Base-by-base conservation (phyloP, 2,888 invertebrate species). In the Athalia cordata region DNA sequence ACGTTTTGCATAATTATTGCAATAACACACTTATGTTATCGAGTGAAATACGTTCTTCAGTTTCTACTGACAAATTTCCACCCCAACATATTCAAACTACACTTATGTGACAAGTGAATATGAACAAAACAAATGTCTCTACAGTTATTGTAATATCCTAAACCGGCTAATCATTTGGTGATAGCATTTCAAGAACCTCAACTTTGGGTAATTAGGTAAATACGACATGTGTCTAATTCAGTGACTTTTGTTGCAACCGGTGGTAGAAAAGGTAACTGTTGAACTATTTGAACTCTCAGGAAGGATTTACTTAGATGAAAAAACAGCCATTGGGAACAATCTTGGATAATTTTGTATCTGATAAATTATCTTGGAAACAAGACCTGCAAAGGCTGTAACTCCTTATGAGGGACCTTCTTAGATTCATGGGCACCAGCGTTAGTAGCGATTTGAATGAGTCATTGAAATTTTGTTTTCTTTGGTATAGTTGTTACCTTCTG, bases 401-500 rank as follows among this genome's bases (percentile, higher is more conserved):
- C 29, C 29, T 29, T 29, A 11, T 55, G n/a, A 55, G 55, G 55
- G 55, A 11, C 11, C 62, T 13, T 62, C n/a, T n/a, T 8, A 13
- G 29, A 62, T 50, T 62, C 50, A 49, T 75, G 62, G 49, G 64
- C 49, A 62, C 64, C 75, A 62, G 75, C 75, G 75, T 75, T 75
- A 75, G 75, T 75, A 75, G 62, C 11, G 75, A 43, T 72, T 61
- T 75, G 43, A 62, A 62, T 62, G 50, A 50, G 15, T 62, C 50
- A 62, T 84, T 82, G 79, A 81, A 81, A 81, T 81, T 84, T 81
- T 80, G 85, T 85, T 87, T 85, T 85, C 82, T 85, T 86, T 87
- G 85, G 75, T 75, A 75, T 75, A 62, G 75, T 75, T 87, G 86
- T 89, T 89, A 89, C 90, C 89, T 90, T 90, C 87, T 86, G 85